These are phyloP conservation scores for Syrrhaptes paradoxus DNA, from an alignment of 2,113 vertebrate species.

Conservation along the genomic window DNA sequence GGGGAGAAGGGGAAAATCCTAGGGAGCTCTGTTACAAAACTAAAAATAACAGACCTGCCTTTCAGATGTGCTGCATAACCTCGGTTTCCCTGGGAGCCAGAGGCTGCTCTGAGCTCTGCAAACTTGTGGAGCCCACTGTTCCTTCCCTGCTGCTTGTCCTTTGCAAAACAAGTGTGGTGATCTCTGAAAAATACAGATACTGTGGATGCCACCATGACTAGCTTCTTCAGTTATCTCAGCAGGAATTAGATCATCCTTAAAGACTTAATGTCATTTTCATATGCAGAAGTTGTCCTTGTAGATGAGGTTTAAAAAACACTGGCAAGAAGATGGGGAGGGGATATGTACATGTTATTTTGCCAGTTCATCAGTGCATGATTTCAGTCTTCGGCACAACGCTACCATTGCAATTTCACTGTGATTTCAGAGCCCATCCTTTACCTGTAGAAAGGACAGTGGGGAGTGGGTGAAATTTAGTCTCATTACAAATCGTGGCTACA, in stretches of 20 bases:
- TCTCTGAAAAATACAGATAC: background rate
- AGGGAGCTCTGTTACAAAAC: slow-evolving; percentile 26
- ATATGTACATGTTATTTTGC: background rate
- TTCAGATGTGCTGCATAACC: background rate
- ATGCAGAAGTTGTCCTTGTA: background rate
- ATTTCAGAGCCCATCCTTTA: background rate
- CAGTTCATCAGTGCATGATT: background rate
- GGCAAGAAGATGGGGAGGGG: background rate
- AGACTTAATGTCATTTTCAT: background rate
- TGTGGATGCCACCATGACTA: background rate
- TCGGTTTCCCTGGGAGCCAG: background rate
- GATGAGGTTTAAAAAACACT: background rate
- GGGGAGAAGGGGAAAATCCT: slow-evolving; percentile 30
- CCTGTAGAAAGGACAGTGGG: background rate
- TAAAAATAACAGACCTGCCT: slow-evolving; percentile 46
- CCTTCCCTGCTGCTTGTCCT: slow-evolving; percentile 42
- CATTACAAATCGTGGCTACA: background rate
- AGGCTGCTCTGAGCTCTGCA: background rate
- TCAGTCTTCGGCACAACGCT: background rate
- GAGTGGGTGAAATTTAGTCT: background rate
- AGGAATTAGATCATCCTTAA: background rate
- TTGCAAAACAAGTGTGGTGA: slow-evolving; percentile 13
- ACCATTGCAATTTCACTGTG: background rate
- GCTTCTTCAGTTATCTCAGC: background rate
- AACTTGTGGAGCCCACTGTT: background rate